Conservation (phyloP, 2,888 invertebrate genomes). For the Heliconius erato region DNA sequence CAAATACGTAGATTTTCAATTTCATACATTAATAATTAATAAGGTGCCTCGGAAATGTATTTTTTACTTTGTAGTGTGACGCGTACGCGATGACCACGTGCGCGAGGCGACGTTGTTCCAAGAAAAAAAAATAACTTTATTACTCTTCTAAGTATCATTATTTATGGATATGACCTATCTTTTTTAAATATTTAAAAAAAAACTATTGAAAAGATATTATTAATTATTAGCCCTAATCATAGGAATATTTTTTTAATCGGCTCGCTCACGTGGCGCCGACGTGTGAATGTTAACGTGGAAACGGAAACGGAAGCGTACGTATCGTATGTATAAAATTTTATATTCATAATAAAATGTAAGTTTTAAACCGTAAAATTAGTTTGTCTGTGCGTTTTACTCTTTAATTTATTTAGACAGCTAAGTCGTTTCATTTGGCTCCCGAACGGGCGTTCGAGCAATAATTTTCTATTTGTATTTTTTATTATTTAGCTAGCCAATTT, state of each 20-base stretch:
- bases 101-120: slow-evolving; percentile 37
- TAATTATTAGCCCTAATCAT: slow-evolving; percentile 27
- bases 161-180: slow-evolving; percentile 35
- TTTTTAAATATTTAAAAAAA: slow-evolving; percentile 28
- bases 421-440: slow-evolving; percentile 76
- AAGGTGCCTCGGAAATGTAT: slow-evolving; percentile 69
- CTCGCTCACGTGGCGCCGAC: slow-evolving; percentile 34
- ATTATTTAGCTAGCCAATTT: slow-evolving; percentile 80
- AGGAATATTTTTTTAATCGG: slow-evolving; percentile 33
- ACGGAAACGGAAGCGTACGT: slow-evolving; percentile 25
- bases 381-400: slow-evolving; percentile 33
- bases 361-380: slow-evolving; percentile 45
- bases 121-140: slow-evolving; percentile 32
- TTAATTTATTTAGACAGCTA: slow-evolving; percentile 77
- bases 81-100: slow-evolving; percentile 35
- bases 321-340: slow-evolving; percentile 38
- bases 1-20: slow-evolving; percentile 61
- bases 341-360: slow-evolving; percentile 37
- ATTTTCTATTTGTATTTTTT: slow-evolving; percentile 71
- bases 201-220: slow-evolving; percentile 25
- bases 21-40: slow-evolving; percentile 25
- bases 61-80: slow-evolving; percentile 72
- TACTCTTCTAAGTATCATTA: slow-evolving; percentile 31
- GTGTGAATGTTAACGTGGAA: slow-evolving; percentile 30
- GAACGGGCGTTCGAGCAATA: slow-evolving; percentile 74